These are phyloP conservation scores for Candoia aspera DNA, from an alignment of 2,113 vertebrate species.

Conservation along the genomic window DNA sequence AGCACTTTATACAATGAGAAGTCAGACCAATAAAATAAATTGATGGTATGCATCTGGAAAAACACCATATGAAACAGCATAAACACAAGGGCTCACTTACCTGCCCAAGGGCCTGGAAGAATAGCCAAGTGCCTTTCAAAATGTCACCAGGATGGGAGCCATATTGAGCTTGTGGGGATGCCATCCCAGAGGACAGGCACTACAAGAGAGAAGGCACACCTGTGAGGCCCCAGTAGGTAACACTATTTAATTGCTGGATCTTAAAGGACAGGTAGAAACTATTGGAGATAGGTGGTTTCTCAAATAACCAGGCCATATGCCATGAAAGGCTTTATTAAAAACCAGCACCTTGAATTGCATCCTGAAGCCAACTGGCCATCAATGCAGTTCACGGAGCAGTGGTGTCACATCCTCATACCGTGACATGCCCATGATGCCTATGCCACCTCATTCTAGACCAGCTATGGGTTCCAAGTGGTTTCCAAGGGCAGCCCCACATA, in stretches of 20 bases:
- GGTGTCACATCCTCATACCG: background rate
- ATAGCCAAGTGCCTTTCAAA: background rate
- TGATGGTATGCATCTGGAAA: background rate
- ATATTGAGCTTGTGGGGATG: background rate
- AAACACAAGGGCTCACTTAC: background rate
- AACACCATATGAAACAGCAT: no score
- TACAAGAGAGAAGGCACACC: background rate
- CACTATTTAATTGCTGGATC: background rate
- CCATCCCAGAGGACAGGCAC: background rate
- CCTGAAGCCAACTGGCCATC: background rate
- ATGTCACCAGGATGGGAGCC: background rate
- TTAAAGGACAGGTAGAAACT: background rate
- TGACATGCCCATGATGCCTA: background rate
- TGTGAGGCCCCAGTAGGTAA: background rate
- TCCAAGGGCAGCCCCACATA: background rate
- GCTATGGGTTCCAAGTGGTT: background rate
- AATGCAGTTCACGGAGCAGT: background rate
- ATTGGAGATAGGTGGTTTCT: background rate
- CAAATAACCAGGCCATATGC: background rate
- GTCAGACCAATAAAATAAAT: background rate
- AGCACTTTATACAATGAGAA: background rate
- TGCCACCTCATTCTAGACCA: background rate
- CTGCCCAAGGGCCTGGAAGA: background rate
- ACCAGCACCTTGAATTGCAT: background rate
- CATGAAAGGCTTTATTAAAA: background rate